Evolutionary conservation across 35 echinoderm and acorn worm genomes (phyloP), one percentile per base, ranked within the genome.

Genomic region (Lytechinus variegatus): DNA sequence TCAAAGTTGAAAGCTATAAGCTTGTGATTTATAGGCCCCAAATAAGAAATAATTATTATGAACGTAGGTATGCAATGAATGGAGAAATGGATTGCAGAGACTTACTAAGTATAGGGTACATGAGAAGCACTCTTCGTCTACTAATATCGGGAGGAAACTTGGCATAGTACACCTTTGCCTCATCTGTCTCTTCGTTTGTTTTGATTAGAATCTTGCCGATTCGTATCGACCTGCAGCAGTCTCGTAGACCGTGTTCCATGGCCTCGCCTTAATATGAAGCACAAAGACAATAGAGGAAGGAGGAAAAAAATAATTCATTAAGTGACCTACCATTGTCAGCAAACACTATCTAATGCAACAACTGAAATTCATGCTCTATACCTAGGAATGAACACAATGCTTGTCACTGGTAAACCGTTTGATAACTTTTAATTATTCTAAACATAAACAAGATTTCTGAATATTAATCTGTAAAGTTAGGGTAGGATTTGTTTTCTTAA

Each of bases 91-190:
- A 44, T 44, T 44, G 66, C n/a, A 79, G 16, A 24, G 66, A 97
- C 98, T 96, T 96, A 99, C 98, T 95, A 61, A 99, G 94, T 53
- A 98, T 99, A 5, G 98, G 98, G 92, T 99, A 99, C 98, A 99
- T 99, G 28, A 99, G 95, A 9, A 99, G 95, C 10, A 99, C 98
- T 61, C 96, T 99, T 72, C 98, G 94, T 60, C 93, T 97, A 87
- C 95, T 57, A n/a, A 99, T 96, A 60, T 99, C 98, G 28, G 95
- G 96, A 27, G 98, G 98, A 52, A 99, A 97, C 94, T 99, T 99
- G 10, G 98, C 98, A 87, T 99, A 99, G 61, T 96, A 99, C 12
- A 98, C 97, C 79, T 96, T 96, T 33, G 98, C 98, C 91, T 98
- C 96, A 9, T 93, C 96, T 4, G 98, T 99, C 21, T 99, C 98